Conservation (phyloP, 2,113 vertebrate species). For the Rhea pennata region DNA sequence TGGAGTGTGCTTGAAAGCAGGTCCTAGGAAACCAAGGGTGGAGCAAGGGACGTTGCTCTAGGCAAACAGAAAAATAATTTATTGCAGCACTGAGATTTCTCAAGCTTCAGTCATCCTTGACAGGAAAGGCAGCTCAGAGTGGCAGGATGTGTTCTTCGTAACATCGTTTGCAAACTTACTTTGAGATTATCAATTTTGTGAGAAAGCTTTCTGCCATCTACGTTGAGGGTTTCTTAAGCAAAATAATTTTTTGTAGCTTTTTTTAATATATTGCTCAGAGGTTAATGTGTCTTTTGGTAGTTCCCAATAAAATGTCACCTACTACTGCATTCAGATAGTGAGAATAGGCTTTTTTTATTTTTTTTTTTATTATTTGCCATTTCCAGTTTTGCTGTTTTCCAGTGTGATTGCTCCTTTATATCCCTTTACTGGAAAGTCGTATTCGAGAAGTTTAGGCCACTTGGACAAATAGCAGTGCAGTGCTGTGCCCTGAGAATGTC, state of each 20-base stretch:
- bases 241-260: neutral
- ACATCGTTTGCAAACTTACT: neutral
- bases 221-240: neutral
- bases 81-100: neutral
- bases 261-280: neutral
- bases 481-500: neutral
- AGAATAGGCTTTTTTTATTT: neutral
- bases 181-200: neutral
- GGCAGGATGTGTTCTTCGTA: neutral
- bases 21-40: neutral
- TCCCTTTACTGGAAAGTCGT: neutral
- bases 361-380: too few relatives aligned
- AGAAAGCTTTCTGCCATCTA: neutral
- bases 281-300: neutral
- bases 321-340: neutral
- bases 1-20: neutral
- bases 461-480: neutral
- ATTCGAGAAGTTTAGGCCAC: fast-evolving
- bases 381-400: neutral
- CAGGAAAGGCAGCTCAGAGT: neutral
- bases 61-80: neutral
- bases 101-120: neutral
- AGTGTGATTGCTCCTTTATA: neutral
- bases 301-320: neutral
- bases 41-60: neutral